Conservation (phyloP, 2,113 vertebrate species). For the Muntiacus reevesi region DNA sequence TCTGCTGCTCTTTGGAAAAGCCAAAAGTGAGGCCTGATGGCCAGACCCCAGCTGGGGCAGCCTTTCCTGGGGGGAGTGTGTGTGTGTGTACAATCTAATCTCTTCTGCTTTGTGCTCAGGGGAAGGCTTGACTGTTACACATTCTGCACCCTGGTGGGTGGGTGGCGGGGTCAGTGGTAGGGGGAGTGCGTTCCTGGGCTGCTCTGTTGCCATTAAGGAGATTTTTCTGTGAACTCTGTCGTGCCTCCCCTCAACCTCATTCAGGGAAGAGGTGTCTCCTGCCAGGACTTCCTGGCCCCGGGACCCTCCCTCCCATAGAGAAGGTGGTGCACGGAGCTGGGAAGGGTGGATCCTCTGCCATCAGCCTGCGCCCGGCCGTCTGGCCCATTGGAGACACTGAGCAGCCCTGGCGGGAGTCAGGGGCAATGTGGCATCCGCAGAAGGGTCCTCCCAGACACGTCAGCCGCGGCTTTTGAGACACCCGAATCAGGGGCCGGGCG, state of each 20-base stretch:
- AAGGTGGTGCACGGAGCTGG: background rate
- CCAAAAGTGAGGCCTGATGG: background rate
- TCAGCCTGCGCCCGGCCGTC: background rate
- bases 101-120: background rate
- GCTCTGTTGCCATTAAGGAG: background rate
- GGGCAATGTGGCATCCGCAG: background rate
- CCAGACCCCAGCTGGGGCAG: background rate
- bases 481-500: background rate
- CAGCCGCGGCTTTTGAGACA: background rate
- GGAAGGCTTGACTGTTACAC: background rate
- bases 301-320: background rate
- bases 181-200: background rate
- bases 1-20: background rate
- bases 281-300: background rate
- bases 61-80: background rate
- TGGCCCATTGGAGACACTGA: background rate
- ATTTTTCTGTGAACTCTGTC: background rate
- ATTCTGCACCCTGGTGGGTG: background rate
- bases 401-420: background rate
- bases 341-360: background rate
- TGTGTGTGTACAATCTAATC: background rate
- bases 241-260: background rate
- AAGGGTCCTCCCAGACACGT: background rate
- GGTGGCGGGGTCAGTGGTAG: background rate
- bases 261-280: background rate